Conservation (phyloP, 2,113 vertebrate genomes). For the Meriones unguiculatus region DNA sequence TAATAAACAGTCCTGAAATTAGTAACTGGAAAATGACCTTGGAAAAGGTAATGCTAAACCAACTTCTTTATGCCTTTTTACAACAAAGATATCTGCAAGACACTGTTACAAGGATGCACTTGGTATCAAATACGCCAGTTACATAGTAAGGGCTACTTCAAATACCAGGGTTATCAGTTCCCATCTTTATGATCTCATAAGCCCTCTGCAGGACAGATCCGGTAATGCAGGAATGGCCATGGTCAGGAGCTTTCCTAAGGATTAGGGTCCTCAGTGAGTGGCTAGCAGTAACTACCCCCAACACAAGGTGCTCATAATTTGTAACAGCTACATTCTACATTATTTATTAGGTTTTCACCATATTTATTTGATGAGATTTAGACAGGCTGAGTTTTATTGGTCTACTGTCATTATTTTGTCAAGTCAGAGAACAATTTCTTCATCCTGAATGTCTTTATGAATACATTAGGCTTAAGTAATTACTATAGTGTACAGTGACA, state of each 20-base stretch:
- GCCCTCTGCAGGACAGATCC: background rate
- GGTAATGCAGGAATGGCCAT: background rate
- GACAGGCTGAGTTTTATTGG: conserved; percentile 25
- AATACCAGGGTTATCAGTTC: background rate
- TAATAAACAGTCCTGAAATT: conserved; percentile 40
- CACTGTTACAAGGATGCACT: background rate
- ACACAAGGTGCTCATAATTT: background rate
- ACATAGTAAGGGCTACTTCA: background rate
- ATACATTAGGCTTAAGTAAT: conserved; percentile 26
- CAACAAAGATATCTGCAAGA: conserved; percentile 4
- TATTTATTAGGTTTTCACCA: background rate
- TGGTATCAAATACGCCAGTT: background rate
- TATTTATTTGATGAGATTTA: background rate
- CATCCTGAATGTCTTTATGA: background rate
- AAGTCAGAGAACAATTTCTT: conserved; percentile 28
- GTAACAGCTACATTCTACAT: background rate
- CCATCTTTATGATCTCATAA: background rate
- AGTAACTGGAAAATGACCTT: background rate
- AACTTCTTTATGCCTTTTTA: background rate
- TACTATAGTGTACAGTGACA: background rate
- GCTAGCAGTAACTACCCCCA: background rate
- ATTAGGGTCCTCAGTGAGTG: background rate
- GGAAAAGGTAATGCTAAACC: background rate
- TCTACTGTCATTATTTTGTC: background rate
- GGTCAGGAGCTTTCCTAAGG: background rate